Evolutionary conservation across 1,140 invertebrate species (phyloP), one percentile per base, ranked within the genome.

Genomic region (Glossosoma conforme): DNA sequence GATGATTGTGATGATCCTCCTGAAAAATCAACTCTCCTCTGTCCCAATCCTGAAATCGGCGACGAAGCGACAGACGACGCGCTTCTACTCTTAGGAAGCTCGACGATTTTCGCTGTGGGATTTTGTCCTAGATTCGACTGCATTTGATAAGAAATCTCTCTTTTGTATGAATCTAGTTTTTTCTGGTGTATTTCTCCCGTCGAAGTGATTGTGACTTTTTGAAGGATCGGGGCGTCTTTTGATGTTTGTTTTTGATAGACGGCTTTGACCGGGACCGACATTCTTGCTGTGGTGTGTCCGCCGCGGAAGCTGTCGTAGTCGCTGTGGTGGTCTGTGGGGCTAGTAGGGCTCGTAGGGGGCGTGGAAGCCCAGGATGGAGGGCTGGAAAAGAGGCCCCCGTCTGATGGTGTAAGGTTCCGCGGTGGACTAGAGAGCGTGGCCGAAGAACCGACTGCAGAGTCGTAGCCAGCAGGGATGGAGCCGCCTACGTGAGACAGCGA

Each of bases 391-490:
- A 63, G 52, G 8, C 67, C 64, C 13, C 50, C 61, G 21, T 65
- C 63, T 3, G 66, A 64, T 0, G 69, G 61, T 0, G 69, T 66
- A 55, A 53, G 72, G 61, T 64, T 79, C 63, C 62, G 75, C 55
- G 57, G 70, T 56, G 54, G 77, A 66, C 54, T 70, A 41, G 66
- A 69, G 25, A 77, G 62, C 0, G 78, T 79, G 2, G 76, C 74
- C 1, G 80, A 80, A 0, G 79, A 81, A 1, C 79, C 80, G 0
- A 82, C 72, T 1, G 80, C 79, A 24, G 80, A 82, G 60, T 77
- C 75, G 44, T 69, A 70, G 30, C 70, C 68, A 28, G 66, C 46
- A 20, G 49, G 61, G 43, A 37, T 57, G 9, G 55, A 57, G 42
- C 21, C 38, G 15, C 50, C 46, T 9, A 53, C 49, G 28, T 63